Conservation (phyloP, 1,140 invertebrate species). For the Drosophila ironensis region DNA sequence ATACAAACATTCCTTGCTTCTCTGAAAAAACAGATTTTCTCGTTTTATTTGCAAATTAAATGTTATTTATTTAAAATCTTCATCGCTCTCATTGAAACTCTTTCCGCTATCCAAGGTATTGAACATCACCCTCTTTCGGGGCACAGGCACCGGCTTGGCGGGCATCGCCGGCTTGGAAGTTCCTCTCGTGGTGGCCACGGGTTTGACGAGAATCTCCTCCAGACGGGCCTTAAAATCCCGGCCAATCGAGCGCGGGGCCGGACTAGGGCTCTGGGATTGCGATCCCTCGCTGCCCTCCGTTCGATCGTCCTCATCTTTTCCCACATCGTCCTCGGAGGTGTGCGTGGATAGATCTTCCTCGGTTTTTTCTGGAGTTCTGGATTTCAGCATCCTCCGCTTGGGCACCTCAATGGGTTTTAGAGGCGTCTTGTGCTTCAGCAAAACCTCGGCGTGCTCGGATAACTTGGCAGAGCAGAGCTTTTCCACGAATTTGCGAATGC, state of each 20-base stretch:
- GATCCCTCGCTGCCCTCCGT: conserved; percentile 3
- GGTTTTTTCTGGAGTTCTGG: conserved; percentile 4
- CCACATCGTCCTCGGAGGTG: conserved; percentile 26
- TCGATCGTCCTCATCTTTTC: conserved; percentile 2
- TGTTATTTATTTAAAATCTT: conserved; percentile 22
- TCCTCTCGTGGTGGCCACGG: conserved; percentile 26
- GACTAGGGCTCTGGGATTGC: conserved; percentile 32
- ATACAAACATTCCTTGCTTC: too few relatives aligned
- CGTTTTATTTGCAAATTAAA: background rate
- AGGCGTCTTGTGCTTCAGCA: conserved; percentile 54
- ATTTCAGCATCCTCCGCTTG: background rate
- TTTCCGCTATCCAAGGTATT: conserved; percentile 38
- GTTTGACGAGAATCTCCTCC: conserved; percentile 64
- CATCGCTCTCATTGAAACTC: conserved; percentile 15
- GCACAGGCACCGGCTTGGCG: conserved; percentile 57
- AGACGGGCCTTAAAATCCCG: conserved; percentile 60
- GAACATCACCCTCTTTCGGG: conserved; percentile 78
- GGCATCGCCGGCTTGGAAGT: conserved; percentile 13
- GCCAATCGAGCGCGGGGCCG: background rate
- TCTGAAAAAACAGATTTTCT: too few relatives aligned
- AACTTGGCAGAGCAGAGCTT: conserved; percentile 67
- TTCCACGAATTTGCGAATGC: conserved; percentile 75
- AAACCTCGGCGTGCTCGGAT: conserved; percentile 33
- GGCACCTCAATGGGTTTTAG: conserved; percentile 43
- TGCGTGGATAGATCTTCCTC: background rate